phyloP scores from a whole-genome alignment of 53 echinoderm and acorn worm species.

The Henricia sp. region DNA sequence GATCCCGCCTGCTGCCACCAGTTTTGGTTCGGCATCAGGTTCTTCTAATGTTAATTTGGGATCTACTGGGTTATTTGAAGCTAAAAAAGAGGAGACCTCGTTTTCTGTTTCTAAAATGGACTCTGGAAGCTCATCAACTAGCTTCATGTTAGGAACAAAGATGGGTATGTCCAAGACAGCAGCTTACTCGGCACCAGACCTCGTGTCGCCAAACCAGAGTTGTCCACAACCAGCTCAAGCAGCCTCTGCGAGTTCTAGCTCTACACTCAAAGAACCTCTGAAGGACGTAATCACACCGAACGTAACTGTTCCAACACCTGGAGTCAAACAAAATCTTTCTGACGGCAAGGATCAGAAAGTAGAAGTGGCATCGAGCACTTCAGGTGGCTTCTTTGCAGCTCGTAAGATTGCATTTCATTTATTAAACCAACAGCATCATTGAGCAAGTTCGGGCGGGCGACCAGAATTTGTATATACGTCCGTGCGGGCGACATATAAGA shows the following conservation, averaged over 20 bases:
- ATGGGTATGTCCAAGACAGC: no score
- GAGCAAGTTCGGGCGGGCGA: no score
- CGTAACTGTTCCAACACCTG: constrained; percentile 2
- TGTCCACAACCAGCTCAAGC: no score
- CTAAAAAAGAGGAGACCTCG: constrained; percentile 6
- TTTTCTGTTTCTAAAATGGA: background rate
- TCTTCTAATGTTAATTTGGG: background rate
- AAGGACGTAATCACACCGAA: background rate
- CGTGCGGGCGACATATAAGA: no score
- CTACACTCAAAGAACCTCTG: background rate
- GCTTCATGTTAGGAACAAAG: background rate
- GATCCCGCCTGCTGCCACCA: constrained; percentile 42
- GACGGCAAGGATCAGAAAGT: constrained; percentile 64
- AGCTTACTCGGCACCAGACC: no score
- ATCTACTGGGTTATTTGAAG: constrained; percentile 10
- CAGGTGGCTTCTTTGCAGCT: constrained; percentile 71
- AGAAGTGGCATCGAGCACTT: constrained; percentile 42
- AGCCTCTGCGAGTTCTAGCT: background rate
- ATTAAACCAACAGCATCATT: no score
- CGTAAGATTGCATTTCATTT: constrained; percentile 61
- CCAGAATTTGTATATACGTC: no score
- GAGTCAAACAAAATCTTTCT: constrained; percentile 73
- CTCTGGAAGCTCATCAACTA: background rate
- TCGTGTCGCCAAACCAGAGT: no score
- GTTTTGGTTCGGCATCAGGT: background rate